These are phyloP conservation scores for Phrynosoma platyrhinos DNA, from an alignment of 2,113 vertebrate species.

Conservation along the genomic window DNA sequence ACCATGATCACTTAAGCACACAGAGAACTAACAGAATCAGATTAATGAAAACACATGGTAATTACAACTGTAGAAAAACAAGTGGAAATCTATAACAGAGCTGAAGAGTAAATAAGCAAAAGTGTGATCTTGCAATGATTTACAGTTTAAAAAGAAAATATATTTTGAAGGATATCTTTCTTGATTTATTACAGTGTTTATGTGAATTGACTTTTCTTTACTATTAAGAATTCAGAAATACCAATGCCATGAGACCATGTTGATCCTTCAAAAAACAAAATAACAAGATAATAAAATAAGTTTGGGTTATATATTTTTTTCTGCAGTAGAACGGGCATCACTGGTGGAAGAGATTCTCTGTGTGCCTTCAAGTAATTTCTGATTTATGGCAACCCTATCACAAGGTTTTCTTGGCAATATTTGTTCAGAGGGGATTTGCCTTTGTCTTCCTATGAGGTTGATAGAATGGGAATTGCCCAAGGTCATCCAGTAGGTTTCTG, in stretches of 20 bases:
- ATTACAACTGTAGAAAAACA: slow-evolving; percentile 78
- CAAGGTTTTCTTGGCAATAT: no score
- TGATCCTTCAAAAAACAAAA: no score
- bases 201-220: slow-evolving; percentile 53
- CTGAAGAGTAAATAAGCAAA: slow-evolving; percentile 77
- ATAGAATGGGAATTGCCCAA: no score
- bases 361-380: no score
- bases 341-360: no score
- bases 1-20: slow-evolving; percentile 70
- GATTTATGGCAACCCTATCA: no score
- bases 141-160: slow-evolving; percentile 74
- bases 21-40: slow-evolving; percentile 75
- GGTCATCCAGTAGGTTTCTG: no score
- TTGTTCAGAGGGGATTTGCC: no score
- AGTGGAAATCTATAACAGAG: slow-evolving; percentile 73
- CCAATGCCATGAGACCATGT: background rate
- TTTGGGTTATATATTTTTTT: no score
- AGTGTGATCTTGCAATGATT: slow-evolving; percentile 76
- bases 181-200: slow-evolving; percentile 59
- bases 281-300: no score
- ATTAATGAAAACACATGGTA: slow-evolving; percentile 83
- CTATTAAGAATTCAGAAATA: background rate
- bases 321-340: no score
- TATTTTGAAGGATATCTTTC: slow-evolving; percentile 42
- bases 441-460: no score